Percentiles rank a stretch among this genome's conserved stretches.
Conservation (phyloP, 1,140 invertebrate genomes). For the Drosophila lowei region DNA sequence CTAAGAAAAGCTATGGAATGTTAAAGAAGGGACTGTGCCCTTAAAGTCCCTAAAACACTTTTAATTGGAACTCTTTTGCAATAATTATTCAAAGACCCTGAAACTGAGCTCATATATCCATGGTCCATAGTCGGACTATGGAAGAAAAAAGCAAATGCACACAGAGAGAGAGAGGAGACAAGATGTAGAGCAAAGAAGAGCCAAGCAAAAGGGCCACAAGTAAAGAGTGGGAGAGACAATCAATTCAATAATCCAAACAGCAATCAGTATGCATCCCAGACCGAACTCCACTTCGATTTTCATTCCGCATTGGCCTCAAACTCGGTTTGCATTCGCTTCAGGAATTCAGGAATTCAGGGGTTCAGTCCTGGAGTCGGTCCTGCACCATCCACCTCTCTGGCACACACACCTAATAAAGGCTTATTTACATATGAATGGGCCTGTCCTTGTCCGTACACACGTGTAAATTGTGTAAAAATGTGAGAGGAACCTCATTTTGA, state of each 20-base stretch:
- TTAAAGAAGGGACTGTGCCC: too few species aligned
- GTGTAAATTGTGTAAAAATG: conserved; percentile 73
- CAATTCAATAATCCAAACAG: conserved; percentile 38
- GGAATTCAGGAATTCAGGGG: too few species aligned
- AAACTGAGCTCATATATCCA: too few species aligned
- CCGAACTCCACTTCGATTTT: conserved; percentile 38
- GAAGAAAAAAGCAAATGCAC: too few species aligned
- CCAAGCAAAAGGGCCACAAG: neutral
- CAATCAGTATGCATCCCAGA: conserved; percentile 42
- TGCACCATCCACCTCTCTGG: neutral
- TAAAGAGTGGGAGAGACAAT: conserved; percentile 11
- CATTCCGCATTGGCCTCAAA: conserved; percentile 19
- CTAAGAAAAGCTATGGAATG: too few species aligned
- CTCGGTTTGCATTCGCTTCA: conserved; percentile 3
- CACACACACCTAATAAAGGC: conserved; percentile 39
- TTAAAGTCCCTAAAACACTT: too few species aligned
- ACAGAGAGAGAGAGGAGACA: neutral
- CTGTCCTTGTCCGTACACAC: neutral
- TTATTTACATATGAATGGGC: conserved; percentile 38
- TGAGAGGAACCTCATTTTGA: conserved; percentile 21
- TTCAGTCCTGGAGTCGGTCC: neutral
- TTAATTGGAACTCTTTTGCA: too few species aligned
- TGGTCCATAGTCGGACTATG: too few species aligned
- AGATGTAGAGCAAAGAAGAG: neutral
- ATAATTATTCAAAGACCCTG: too few species aligned